These are phyloP conservation scores for Rotaria sp. DNA, from an alignment of 2,888 invertebrate species.

Conservation along the genomic window DNA sequence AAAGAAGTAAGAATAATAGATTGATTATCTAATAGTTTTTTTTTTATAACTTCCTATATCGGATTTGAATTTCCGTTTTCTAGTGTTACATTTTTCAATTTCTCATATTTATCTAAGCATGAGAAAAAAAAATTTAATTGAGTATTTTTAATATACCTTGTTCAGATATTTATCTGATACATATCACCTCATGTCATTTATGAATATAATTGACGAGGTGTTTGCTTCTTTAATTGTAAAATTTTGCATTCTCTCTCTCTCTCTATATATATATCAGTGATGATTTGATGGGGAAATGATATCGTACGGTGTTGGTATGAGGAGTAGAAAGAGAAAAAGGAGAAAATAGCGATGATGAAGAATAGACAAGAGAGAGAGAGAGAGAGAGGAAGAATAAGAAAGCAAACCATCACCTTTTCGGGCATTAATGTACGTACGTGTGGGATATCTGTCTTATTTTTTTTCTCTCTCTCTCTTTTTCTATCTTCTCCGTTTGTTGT, in stretches of 20 bases:
- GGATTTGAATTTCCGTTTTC: neutral
- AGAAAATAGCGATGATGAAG: neutral
- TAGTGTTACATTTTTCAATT: neutral
- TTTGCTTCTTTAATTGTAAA: neutral
- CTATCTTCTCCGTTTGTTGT: slow-evolving; percentile 3
- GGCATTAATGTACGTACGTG: neutral
- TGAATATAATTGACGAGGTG: neutral
- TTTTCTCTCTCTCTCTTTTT: neutral
- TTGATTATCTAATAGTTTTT: neutral
- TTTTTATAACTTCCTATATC: neutral
- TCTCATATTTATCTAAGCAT: neutral
- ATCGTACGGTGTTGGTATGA: neutral
- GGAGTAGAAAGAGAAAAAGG: neutral
- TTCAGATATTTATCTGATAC: neutral
- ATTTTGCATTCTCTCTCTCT: neutral
- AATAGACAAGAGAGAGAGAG: neutral
- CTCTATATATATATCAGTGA: neutral
- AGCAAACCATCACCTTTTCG: neutral
- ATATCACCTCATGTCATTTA: neutral
- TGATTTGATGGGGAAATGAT: neutral
- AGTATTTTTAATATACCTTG: neutral
- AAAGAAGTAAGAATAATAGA: neutral
- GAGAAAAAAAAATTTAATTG: neutral
- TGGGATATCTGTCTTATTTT: neutral
- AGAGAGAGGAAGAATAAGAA: neutral